These are phyloP conservation scores for Oryzias celebensis DNA, from an alignment of 2,113 vertebrate species.

Conservation along the genomic window DNA sequence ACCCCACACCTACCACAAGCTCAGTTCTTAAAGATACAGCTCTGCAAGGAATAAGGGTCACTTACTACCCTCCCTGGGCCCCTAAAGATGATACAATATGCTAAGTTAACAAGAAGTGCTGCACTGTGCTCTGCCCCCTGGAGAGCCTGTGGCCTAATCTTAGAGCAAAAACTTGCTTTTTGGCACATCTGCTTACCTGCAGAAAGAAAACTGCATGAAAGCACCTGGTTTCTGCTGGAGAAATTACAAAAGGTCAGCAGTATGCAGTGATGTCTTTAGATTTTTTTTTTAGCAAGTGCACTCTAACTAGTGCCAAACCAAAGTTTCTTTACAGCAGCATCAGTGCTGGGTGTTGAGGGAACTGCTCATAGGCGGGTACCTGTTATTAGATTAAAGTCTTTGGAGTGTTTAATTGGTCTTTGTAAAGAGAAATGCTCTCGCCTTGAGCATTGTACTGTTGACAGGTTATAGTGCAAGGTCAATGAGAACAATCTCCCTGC, in stretches of 20 bases:
- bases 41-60: constrained; percentile 17
- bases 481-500: constrained; percentile 8
- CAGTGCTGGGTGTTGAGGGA: constrained; percentile 12
- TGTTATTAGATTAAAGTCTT: constrained; percentile 16
- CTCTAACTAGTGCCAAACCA: neutral
- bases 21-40: constrained; percentile 29
- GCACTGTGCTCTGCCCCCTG: constrained; percentile 30
- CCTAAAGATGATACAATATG: constrained; percentile 39
- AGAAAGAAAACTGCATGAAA: constrained; percentile 62
- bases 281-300: constrained; percentile 6
- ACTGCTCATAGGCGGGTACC: neutral
- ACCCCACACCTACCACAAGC: constrained; percentile 10
- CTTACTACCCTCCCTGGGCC: constrained; percentile 44
- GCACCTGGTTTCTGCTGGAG: constrained; percentile 27
- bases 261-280: constrained; percentile 1
- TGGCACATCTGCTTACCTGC: constrained; percentile 34
- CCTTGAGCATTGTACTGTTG: neutral
- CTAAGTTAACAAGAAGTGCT: constrained; percentile 49
- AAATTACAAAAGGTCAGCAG: constrained; percentile 29
- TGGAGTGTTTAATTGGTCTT: constrained; percentile 16
- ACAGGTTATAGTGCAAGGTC: constrained; percentile 22
- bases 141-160: constrained; percentile 26
- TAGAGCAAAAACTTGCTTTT: constrained; percentile 47
- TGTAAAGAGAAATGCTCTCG: neutral
- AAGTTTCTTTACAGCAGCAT: constrained; percentile 14